Conservation (phyloP, 1,140 invertebrate genomes). For the Euwallacea fornicatus region DNA sequence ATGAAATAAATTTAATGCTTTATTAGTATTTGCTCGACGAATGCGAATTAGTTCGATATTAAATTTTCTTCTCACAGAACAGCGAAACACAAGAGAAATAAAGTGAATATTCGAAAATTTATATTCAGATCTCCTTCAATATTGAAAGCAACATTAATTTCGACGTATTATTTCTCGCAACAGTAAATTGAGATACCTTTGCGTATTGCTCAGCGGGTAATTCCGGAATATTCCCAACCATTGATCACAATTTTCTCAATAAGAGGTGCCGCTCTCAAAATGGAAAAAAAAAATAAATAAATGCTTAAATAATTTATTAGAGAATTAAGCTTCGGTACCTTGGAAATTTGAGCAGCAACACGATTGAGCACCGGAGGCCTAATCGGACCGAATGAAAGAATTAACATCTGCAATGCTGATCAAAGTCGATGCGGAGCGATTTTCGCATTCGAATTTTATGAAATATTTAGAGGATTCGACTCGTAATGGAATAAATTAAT, state of each 20-base stretch:
- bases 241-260: conserved; percentile 50
- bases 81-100: conserved; percentile 34
- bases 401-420: conserved; percentile 40
- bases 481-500: conserved; percentile 40
- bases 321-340: background rate
- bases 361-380: background rate
- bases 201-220: conserved; percentile 33
- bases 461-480: conserved; percentile 38
- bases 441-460: conserved; percentile 36
- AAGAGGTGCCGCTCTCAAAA: conserved; percentile 42
- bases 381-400: conserved; percentile 31
- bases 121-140: conserved; percentile 47
- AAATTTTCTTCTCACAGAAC: conserved; percentile 38
- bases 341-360: too few relatives aligned
- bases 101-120: conserved; percentile 46
- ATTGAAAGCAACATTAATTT: conserved; percentile 51
- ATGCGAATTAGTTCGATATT: conserved; percentile 44
- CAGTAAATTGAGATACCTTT: conserved; percentile 44
- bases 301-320: conserved; percentile 1
- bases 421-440: conserved; percentile 36
- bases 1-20: conserved; percentile 43
- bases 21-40: conserved; percentile 41
- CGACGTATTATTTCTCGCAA: conserved; percentile 45
- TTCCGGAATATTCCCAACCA: conserved; percentile 47
- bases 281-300: background rate